These are phyloP conservation scores for Pedetes capensis DNA, from an alignment of 2,113 vertebrate species.

Conservation along the genomic window DNA sequence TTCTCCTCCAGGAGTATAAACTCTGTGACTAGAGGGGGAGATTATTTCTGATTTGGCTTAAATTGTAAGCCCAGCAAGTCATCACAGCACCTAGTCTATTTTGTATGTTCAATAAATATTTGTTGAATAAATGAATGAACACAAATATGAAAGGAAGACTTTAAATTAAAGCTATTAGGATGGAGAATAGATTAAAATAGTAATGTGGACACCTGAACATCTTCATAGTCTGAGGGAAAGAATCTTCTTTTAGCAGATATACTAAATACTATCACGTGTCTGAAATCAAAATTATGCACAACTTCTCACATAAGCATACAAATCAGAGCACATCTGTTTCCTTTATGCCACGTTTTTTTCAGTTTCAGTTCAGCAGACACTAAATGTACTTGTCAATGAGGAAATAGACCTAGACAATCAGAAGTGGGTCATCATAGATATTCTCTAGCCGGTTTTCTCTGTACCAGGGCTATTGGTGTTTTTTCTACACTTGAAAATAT, in stretches of 20 bases:
- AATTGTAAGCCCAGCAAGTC: not conserved
- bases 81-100: not conserved
- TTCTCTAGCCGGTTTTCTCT: not conserved
- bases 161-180: not conserved
- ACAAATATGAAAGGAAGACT: not conserved
- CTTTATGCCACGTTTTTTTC: not conserved
- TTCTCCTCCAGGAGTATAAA: not conserved
- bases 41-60: not conserved
- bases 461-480: not conserved
- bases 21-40: not conserved
- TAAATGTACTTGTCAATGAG: not conserved
- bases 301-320: not conserved
- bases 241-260: not conserved
- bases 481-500: not conserved
- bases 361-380: constrained; percentile 18
- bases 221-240: not conserved
- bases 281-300: constrained; percentile 48
- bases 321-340: not conserved
- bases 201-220: not conserved
- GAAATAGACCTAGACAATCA: not conserved
- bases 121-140: not conserved
- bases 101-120: not conserved
- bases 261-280: not conserved
- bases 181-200: not conserved
- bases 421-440: not conserved